Percentiles rank a stretch among this genome's conserved stretches.
Conservation (phyloP, 1,140 invertebrate genomes). For the Pseudoatta argentina region DNA sequence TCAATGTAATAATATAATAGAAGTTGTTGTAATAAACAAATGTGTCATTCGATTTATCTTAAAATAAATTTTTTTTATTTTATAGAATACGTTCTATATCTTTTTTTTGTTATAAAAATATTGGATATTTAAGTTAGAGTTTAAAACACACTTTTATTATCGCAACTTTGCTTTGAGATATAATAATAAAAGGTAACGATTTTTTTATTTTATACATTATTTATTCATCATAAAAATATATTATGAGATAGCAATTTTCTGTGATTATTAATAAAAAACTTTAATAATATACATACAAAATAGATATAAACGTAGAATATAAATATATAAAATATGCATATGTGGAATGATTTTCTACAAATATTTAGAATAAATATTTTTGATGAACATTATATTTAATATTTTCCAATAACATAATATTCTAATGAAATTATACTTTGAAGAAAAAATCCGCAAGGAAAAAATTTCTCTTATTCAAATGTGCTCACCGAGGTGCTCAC, state of each 20-base stretch:
- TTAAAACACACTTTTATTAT: not conserved
- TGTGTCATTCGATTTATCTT: not conserved
- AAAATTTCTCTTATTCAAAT: not conserved
- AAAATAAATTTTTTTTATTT: slow-evolving; percentile 21
- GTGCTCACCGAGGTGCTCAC: not conserved
- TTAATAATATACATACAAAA: not conserved
- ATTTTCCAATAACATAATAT: slow-evolving; percentile 9
- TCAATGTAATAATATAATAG: not conserved
- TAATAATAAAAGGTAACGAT: not conserved
- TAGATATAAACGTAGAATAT: not conserved
- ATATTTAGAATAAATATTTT: not conserved
- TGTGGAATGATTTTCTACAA: not conserved
- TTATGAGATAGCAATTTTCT: not conserved
- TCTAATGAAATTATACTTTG: not conserved
- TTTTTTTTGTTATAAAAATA: slow-evolving; percentile 11
- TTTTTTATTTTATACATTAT: slow-evolving; percentile 30
- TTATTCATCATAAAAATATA: slow-evolving; percentile 8
- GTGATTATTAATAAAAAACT: not conserved
- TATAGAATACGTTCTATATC: not conserved
- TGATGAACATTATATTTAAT: not conserved
- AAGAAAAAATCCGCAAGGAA: not conserved
- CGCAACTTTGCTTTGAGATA: not conserved
- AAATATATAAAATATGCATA: not conserved
- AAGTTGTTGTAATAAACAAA: not conserved
- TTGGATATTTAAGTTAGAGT: not conserved